Conservation (phyloP, 2,113 vertebrate genomes). For the Boleophthalmus pectinirostris region DNA sequence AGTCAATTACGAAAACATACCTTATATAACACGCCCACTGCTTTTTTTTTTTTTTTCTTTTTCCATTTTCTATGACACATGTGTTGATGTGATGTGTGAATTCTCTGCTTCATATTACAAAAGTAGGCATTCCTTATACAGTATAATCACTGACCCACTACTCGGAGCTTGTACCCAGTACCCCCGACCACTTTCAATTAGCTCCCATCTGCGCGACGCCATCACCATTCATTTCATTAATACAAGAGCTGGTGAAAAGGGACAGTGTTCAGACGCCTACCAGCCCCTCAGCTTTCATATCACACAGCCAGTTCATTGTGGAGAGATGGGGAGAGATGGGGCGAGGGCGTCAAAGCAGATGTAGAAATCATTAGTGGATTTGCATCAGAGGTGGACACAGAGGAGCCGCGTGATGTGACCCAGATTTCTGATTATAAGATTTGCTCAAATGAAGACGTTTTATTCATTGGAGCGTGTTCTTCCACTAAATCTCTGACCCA, state of each 20-base stretch:
- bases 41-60: slow-evolving; percentile 1
- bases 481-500: background rate
- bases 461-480: background rate
- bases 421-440: background rate
- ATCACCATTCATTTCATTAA: slow-evolving; percentile 48
- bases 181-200: slow-evolving; percentile 46
- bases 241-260: slow-evolving; percentile 5
- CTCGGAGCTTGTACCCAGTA: too few relatives aligned
- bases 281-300: background rate
- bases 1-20: slow-evolving; percentile 37
- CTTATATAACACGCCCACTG: slow-evolving; percentile 24
- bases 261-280: slow-evolving; percentile 18
- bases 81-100: slow-evolving; percentile 24
- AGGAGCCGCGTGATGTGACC: background rate
- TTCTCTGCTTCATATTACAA: too few relatives aligned
- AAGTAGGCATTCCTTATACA: too few relatives aligned
- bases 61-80: slow-evolving; percentile 27
- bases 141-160: too few relatives aligned
- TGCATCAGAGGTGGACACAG: background rate
- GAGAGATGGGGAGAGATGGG: background rate
- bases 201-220: slow-evolving; percentile 25
- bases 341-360: background rate
- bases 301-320: background rate
- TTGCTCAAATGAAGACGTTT: background rate
- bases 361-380: background rate